Conservation (phyloP, 92 coral and sea anemone species). For the Desmophyllum pertusum region DNA sequence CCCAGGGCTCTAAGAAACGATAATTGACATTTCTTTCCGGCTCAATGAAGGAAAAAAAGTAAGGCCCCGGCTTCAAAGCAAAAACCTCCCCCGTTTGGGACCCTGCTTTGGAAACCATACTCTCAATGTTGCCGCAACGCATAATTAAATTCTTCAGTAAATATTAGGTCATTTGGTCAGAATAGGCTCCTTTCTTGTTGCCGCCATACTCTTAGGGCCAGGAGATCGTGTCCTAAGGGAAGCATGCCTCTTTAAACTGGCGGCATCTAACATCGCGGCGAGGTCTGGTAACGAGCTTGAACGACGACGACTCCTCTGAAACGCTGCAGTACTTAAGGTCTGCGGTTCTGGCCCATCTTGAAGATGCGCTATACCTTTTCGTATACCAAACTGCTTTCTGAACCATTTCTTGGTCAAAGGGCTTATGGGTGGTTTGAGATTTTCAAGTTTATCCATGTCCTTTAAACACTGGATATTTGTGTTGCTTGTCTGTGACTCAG, state of each 20-base stretch:
- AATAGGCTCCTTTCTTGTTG: conserved; percentile 19
- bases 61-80: neutral
- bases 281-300: conserved; percentile 75
- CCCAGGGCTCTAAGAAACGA: neutral
- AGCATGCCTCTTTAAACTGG: conserved; percentile 33
- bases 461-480: neutral
- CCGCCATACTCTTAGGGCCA: conserved; percentile 1
- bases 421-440: conserved; percentile 23
- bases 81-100: neutral
- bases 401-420: conserved; percentile 65
- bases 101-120: neutral
- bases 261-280: conserved; percentile 68
- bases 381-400: conserved; percentile 70
- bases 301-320: conserved; percentile 44
- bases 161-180: neutral
- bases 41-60: neutral
- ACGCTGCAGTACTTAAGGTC: neutral
- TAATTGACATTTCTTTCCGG: neutral
- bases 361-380: conserved; percentile 11
- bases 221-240: conserved; percentile 20
- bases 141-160: neutral
- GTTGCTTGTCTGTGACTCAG: neutral
- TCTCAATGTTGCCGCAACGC: neutral
- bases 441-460: conserved; percentile 19
- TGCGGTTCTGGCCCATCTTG: conserved; percentile 7